These are phyloP conservation scores for Puma concolor DNA, from an alignment of 2,113 vertebrate species.

Conservation along the genomic window DNA sequence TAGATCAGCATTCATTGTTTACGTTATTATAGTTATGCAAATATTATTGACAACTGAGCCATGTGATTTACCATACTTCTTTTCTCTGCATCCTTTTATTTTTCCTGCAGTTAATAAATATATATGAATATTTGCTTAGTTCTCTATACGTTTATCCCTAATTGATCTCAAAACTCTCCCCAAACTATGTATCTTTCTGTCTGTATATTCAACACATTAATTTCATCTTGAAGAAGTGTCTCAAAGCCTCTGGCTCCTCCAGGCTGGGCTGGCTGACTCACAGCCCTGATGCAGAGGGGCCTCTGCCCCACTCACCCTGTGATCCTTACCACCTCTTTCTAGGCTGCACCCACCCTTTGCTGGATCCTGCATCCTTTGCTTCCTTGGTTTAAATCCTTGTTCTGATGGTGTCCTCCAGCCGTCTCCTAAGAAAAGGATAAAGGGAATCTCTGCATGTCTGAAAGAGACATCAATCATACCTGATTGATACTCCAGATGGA, in stretches of 20 bases:
- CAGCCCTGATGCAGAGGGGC: not conserved
- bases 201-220: not conserved
- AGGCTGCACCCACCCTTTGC: not conserved
- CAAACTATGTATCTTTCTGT: not conserved
- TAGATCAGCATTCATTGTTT: not conserved
- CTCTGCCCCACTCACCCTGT: not conserved
- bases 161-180: not conserved
- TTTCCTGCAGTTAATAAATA: not conserved
- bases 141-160: not conserved
- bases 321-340: not conserved
- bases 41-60: not conserved
- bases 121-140: not conserved
- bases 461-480: not conserved
- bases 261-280: not conserved
- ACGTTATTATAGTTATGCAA: not conserved
- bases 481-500: not conserved
- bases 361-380: not conserved
- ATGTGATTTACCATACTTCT: not conserved
- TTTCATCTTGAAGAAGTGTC: not conserved
- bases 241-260: not conserved
- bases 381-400: slow-evolving; percentile 15
- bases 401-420: not conserved
- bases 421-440: not conserved
- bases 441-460: not conserved
- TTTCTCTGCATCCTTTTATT: slow-evolving; percentile 22